phyloP scores from a whole-genome alignment of 2,888 invertebrate genomes.

The Drosophila macrospina region DNA sequence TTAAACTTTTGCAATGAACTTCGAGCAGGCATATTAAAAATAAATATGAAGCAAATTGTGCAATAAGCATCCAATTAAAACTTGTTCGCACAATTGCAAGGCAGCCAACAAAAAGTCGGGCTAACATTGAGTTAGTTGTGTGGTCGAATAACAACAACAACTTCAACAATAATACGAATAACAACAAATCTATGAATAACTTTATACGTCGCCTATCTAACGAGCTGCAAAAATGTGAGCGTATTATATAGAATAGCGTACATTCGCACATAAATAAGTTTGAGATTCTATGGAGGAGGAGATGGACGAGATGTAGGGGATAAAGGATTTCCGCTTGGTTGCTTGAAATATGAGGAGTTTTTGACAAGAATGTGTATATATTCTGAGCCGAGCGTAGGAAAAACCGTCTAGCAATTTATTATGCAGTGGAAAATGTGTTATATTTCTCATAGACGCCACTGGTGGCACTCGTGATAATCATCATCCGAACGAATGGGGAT shows the following conservation, averaged over 20 bases:
- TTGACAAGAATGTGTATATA: constrained; percentile 47
- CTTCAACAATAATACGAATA: constrained; percentile 20
- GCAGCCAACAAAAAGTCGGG: constrained; percentile 49
- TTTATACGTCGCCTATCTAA: constrained; percentile 75
- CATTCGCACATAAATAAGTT: constrained; percentile 6
- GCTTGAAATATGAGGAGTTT: constrained; percentile 79
- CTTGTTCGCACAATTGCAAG: constrained; percentile 66
- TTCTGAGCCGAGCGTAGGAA: constrained; percentile 22
- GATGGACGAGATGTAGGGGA: constrained; percentile 3
- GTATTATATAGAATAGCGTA: constrained; percentile 34
- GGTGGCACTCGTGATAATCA: constrained; percentile 28
- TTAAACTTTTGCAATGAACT: constrained; percentile 22
- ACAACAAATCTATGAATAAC: constrained; percentile 51
- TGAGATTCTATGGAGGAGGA: constrained; percentile 4
- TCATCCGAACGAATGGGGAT: constrained; percentile 38
- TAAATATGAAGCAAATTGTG: constrained; percentile 66
- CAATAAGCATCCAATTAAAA: constrained; percentile 79
- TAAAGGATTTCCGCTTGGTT: constrained; percentile 80
- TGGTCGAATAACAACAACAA: constrained; percentile 31
- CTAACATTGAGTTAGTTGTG: constrained; percentile 53
- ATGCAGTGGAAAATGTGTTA: constrained; percentile 70
- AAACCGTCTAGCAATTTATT: constrained; percentile 63
- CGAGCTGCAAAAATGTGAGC: constrained; percentile 75
- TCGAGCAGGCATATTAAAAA: constrained; percentile 30
- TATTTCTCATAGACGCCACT: constrained; percentile 50